Evolutionary conservation across 1,140 invertebrate genomes (phyloP).

Genomic region (Zaprionus davidi): DNA sequence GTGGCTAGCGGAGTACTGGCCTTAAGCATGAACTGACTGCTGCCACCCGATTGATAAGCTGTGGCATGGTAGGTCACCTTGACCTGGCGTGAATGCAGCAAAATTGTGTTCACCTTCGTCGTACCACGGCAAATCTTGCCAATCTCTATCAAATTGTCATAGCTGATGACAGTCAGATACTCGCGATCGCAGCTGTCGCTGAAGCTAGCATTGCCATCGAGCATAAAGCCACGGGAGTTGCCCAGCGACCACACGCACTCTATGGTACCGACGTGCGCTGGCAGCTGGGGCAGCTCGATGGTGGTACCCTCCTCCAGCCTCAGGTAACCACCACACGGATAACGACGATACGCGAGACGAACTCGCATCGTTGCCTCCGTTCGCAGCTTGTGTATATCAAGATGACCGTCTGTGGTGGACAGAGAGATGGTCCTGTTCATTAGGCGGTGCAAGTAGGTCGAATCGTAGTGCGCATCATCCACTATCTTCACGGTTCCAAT

Average conservation of each 20-base stretch:
- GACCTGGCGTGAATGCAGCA: background rate
- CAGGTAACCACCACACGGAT: slow-evolving; percentile 56
- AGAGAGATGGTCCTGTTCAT: slow-evolving; percentile 38
- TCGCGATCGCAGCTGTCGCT: slow-evolving; percentile 68
- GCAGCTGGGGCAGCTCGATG: slow-evolving; percentile 34
- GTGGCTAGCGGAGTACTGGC: background rate
- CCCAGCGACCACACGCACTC: slow-evolving; percentile 60
- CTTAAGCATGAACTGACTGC: slow-evolving; percentile 42
- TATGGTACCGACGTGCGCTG: slow-evolving; percentile 32
- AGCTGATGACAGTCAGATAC: slow-evolving; percentile 40
- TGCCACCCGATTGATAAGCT: background rate
- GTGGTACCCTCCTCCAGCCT: slow-evolving; percentile 25
- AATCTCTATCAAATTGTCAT: background rate
- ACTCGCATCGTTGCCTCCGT: slow-evolving; percentile 17
- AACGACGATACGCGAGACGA: slow-evolving; percentile 46
- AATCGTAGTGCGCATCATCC: slow-evolving; percentile 14
- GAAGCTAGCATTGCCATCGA: slow-evolving; percentile 55
- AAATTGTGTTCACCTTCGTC: slow-evolving; percentile 24
- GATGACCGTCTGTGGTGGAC: slow-evolving; percentile 22
- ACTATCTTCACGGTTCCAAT: slow-evolving; percentile 26
- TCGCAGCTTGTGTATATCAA: slow-evolving; percentile 27
- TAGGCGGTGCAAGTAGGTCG: background rate
- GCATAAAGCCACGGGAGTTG: slow-evolving; percentile 11
- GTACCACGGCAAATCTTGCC: slow-evolving; percentile 49
- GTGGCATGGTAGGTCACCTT: slow-evolving; percentile 58